These are phyloP conservation scores for Lepidurus apus DNA, from an alignment of 1,140 invertebrate genomes.

Conservation along the genomic window DNA sequence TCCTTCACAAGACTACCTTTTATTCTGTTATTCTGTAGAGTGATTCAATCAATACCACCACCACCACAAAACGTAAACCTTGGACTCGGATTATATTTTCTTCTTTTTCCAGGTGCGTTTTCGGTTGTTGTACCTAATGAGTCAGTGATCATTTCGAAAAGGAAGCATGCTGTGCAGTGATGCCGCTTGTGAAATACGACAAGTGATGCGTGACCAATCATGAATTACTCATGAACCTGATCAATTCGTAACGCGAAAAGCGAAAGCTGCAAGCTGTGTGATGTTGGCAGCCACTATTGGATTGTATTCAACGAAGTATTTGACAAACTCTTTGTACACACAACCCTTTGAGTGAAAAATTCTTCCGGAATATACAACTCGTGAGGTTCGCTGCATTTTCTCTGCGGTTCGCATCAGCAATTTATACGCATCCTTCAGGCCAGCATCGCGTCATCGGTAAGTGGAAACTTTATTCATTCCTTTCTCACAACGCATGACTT, in stretches of 20 bases:
- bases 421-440: not conserved
- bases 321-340: not conserved
- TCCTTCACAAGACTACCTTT: no score
- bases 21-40: no score
- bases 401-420: not conserved
- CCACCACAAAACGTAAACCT: no score
- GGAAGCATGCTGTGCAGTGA: not conserved
- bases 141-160: not conserved
- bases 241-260: not conserved
- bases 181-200: not conserved
- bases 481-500: not conserved
- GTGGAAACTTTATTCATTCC: not conserved
- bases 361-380: not conserved
- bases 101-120: no score
- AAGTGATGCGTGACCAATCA: not conserved
- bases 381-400: not conserved
- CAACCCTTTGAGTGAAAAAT: not conserved
- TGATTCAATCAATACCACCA: no score
- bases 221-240: not conserved
- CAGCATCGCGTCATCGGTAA: not conserved
- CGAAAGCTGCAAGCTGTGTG: not conserved
- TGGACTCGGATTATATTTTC: no score
- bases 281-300: slow-evolving; percentile 15
- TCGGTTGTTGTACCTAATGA: not conserved
- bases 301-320: slow-evolving; percentile 15